Conservation (phyloP, 1,140 invertebrate genomes). For the Lanistes nyassanus region DNA sequence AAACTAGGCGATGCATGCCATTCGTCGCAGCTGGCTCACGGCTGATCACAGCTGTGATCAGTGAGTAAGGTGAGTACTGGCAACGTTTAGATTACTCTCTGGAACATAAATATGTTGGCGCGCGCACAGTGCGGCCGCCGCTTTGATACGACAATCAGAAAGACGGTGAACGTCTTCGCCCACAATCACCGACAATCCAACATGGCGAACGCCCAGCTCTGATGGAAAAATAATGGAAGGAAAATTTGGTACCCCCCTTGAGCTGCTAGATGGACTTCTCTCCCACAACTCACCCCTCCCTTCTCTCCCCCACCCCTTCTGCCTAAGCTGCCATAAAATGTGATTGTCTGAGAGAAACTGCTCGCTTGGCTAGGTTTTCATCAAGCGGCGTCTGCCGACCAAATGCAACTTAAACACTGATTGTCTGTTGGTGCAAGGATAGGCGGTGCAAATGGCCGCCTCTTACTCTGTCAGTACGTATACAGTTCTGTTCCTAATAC, state of each 20-base stretch:
- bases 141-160: too few relatives aligned
- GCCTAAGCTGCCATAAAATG: slow-evolving; percentile 28
- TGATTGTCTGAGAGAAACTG: slow-evolving; percentile 23
- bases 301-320: not conserved
- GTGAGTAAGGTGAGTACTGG: not conserved
- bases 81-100: not conserved
- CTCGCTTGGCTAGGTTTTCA: too few relatives aligned
- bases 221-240: slow-evolving; percentile 25
- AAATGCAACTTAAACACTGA: too few relatives aligned
- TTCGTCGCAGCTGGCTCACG: too few relatives aligned
- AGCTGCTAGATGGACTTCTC: slow-evolving; percentile 1
- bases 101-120: not conserved
- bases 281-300: not conserved
- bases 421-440: too few relatives aligned
- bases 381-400: too few relatives aligned
- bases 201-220: slow-evolving; percentile 26
- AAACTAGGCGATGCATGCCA: too few relatives aligned
- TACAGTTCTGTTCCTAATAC: too few relatives aligned
- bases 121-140: too few relatives aligned
- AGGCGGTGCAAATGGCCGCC: too few relatives aligned
- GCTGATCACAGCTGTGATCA: not conserved
- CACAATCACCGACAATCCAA: slow-evolving; percentile 24
- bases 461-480: too few relatives aligned
- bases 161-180: not conserved
- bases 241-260: slow-evolving; percentile 7